Evolutionary conservation across 2,888 invertebrate species (phyloP).

Genomic region (Stramonita haemastoma): DNA sequence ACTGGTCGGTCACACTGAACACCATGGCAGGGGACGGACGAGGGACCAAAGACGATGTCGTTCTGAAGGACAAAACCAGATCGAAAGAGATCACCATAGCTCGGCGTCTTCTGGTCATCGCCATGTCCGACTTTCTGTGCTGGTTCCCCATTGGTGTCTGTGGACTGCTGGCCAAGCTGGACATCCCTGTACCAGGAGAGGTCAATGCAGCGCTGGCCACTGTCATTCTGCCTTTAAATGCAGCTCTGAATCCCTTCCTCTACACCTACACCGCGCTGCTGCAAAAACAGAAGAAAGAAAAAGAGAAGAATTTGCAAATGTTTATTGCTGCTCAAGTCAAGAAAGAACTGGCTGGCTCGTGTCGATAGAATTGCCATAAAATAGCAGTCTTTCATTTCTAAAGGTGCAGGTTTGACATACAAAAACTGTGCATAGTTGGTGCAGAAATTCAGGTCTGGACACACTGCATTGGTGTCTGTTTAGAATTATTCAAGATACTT

Average conservation of each 20-base stretch:
- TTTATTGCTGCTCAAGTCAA: not conserved
- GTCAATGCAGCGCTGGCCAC: not conserved
- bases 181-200: not conserved
- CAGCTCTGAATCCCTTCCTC: not conserved
- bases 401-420: no score
- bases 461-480: no score
- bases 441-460: no score
- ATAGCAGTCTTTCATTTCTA: no score
- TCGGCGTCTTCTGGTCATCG: not conserved
- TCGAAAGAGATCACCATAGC: not conserved
- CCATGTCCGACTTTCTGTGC: conserved; percentile 1
- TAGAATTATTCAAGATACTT: no score
- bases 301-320: not conserved
- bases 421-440: no score
- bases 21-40: not conserved
- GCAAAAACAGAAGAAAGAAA: not conserved
- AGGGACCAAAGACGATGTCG: not conserved
- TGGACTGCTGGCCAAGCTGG: not conserved
- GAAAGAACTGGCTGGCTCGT: not conserved
- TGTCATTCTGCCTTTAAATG: not conserved
- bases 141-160: conserved; percentile 14
- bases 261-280: not conserved
- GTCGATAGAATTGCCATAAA: no score
- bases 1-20: not conserved
- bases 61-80: not conserved